Evolutionary conservation across 2,797 vertebrate genomes (phyloP).

Genomic region (Scolopax bukidnonensis): DNA sequence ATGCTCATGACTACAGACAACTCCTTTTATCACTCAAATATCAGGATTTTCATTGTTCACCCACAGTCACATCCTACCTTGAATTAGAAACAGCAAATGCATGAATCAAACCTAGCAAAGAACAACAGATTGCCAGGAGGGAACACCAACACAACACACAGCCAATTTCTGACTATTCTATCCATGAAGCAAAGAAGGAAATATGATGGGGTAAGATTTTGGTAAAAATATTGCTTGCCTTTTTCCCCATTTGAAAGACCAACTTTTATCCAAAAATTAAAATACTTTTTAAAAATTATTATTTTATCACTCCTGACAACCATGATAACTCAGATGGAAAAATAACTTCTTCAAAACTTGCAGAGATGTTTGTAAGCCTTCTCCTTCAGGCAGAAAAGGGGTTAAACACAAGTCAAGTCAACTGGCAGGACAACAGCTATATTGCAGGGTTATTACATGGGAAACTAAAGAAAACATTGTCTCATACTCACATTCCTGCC

Average conservation of each 20-base stretch:
- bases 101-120: background rate
- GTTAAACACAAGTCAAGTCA: background rate
- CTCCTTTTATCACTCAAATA: background rate
- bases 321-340: background rate
- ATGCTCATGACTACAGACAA: background rate
- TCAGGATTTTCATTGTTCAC: background rate
- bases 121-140: background rate
- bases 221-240: background rate
- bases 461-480: background rate
- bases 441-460: background rate
- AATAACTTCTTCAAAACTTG: background rate
- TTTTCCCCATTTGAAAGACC: background rate
- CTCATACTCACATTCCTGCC: background rate
- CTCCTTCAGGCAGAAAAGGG: background rate
- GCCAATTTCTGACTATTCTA: background rate
- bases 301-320: background rate
- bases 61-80: background rate
- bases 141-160: background rate
- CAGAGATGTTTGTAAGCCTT: background rate
- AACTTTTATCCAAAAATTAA: background rate
- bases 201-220: accelerated
- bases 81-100: background rate
- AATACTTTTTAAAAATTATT: background rate
- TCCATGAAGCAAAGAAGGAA: background rate
- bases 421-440: background rate